Evolutionary conservation across 64 coral and sea anemone genomes (phyloP).

Genomic region (Montipora sp.): DNA sequence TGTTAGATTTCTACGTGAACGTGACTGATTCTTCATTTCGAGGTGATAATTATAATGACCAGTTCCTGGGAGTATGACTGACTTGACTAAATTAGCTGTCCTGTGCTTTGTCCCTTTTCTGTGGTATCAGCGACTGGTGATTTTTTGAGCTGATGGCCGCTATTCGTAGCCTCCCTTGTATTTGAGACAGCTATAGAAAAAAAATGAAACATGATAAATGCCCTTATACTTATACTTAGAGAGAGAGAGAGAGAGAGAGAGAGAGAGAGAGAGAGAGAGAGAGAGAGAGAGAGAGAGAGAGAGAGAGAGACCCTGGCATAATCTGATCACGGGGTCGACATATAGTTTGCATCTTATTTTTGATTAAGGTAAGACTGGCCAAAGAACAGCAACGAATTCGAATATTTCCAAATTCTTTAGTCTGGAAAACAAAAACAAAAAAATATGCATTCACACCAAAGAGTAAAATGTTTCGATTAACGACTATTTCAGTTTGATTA

Average conservation of each 20-base stretch:
- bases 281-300: no score
- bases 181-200: neutral
- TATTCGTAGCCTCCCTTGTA: constrained; percentile 5
- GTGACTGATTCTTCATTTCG: neutral
- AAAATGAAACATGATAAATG: neutral
- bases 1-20: neutral
- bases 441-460: neutral
- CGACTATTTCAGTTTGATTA: neutral
- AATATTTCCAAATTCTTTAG: no score
- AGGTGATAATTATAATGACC: neutral
- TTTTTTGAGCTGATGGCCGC: constrained; percentile 2
- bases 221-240: no score
- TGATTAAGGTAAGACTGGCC: no score
- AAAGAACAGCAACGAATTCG: no score
- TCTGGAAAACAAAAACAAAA: no score
- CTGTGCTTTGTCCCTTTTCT: neutral
- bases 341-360: no score
- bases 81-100: neutral
- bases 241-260: no score
- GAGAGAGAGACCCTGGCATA: no score
- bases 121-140: neutral
- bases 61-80: neutral
- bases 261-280: no score
- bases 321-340: no score
- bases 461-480: neutral